Percentiles rank a stretch among this genome's conserved stretches.
These are phyloP conservation scores for Fistularia tabacaria DNA, from an alignment of 2,797 vertebrate genomes.

Conservation along the genomic window DNA sequence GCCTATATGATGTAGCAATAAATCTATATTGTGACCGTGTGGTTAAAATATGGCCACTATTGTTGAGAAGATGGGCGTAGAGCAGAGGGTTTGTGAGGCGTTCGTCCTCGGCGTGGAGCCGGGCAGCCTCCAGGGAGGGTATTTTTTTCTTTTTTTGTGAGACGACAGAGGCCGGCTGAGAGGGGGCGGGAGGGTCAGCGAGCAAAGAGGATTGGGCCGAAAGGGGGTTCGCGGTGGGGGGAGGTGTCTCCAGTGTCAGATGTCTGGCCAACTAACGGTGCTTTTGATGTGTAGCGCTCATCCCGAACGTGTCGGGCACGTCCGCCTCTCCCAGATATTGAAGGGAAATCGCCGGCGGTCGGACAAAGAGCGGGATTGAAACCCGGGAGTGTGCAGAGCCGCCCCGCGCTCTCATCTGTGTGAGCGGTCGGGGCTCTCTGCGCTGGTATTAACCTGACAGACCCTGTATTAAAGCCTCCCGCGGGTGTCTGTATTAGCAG, in stretches of 20 bases:
- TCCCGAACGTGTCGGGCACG: too few relatives aligned
- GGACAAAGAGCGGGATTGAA: conserved; percentile 30
- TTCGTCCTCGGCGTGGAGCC: not conserved
- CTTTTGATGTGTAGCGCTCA: conserved; percentile 34
- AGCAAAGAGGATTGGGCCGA: conserved; percentile 27
- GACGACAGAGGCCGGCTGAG: conserved; percentile 46
- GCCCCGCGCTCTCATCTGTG: conserved; percentile 13
- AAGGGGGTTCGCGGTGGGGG: not conserved
- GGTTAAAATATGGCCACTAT: too few relatives aligned
- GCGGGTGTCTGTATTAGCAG: conserved; percentile 26
- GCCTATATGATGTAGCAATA: too few relatives aligned
- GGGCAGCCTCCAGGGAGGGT: conserved; percentile 25
- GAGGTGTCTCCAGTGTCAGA: conserved; percentile 48
- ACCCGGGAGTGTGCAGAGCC: conserved; percentile 14
- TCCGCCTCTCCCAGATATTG: conserved; percentile 8
- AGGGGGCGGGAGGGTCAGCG: conserved; percentile 31
- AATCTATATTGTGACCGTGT: too few relatives aligned
- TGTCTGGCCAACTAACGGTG: conserved; percentile 32
- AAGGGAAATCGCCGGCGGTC: conserved; percentile 37
- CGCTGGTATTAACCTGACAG: conserved; percentile 29
- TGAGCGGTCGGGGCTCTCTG: conserved; percentile 14
- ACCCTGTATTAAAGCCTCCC: conserved; percentile 27
- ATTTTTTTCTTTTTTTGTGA: conserved; percentile 32
- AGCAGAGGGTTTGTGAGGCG: not conserved
- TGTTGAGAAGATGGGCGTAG: too few relatives aligned